phyloP scores from a whole-genome alignment of 1,140 invertebrate species.

The Pemphigus obesinymphae region DNA sequence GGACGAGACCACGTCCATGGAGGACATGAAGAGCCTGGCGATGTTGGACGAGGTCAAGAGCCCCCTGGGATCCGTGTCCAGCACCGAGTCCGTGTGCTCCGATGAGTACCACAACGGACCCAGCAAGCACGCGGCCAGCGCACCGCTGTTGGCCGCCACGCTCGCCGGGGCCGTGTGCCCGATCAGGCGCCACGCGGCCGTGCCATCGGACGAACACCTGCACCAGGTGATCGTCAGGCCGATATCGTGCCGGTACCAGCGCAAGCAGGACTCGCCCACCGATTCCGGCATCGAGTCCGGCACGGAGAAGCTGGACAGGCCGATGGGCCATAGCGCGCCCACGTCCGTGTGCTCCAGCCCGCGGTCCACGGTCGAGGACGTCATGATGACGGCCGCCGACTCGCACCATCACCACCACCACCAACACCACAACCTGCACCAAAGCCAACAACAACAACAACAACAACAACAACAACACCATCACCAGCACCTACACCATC shows the following conservation, averaged over 20 bases:
- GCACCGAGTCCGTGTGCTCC: conserved; percentile 71
- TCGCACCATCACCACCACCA: conserved; percentile 39
- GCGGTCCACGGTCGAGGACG: conserved; percentile 76
- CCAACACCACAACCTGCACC: too few relatives aligned
- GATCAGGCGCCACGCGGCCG: conserved; percentile 62
- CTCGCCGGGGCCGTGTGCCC: conserved; percentile 64
- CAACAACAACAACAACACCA: conserved; percentile 38
- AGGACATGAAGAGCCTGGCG: conserved; percentile 70
- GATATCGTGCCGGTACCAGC: conserved; percentile 47
- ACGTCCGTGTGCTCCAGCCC: conserved; percentile 81
- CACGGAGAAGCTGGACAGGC: conserved; percentile 76
- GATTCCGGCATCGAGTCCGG: conserved; percentile 90
- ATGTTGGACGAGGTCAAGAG: conserved; percentile 74
- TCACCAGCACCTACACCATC: neutral
- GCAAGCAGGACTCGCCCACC: conserved; percentile 81
- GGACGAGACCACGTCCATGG: conserved; percentile 57
- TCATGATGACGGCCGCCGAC: neutral
- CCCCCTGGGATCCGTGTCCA: conserved; percentile 77
- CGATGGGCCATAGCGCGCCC: conserved; percentile 59
- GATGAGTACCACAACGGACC: conserved; percentile 54
- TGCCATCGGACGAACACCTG: conserved; percentile 63
- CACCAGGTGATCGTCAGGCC: conserved; percentile 41
- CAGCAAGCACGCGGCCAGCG: conserved; percentile 57
- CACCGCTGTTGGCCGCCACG: conserved; percentile 71
- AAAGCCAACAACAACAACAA: conserved; percentile 36